Evolutionary conservation across 2,113 vertebrate genomes (phyloP).

Genomic region (Sturnira hondurensis): DNA sequence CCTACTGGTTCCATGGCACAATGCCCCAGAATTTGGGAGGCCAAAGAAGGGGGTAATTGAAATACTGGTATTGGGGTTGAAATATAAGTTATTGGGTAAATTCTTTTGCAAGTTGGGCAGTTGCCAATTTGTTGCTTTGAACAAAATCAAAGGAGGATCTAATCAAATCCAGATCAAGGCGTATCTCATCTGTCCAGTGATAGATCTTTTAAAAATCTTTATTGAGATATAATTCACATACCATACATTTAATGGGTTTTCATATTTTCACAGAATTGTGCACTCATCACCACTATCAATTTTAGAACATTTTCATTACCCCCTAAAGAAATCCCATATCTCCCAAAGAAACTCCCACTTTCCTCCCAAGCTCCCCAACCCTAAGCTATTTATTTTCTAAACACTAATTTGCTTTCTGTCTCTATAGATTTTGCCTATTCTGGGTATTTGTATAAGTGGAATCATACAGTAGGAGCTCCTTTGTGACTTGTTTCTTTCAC

Average conservation of each 20-base stretch:
- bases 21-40: background rate
- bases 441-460: background rate
- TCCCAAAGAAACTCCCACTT: background rate
- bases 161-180: background rate
- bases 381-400: background rate
- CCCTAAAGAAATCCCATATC: background rate
- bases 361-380: background rate
- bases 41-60: background rate
- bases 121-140: constrained; percentile 35
- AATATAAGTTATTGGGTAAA: background rate
- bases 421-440: background rate
- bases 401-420: background rate
- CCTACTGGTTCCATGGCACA: background rate
- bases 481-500: background rate
- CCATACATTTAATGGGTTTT: background rate
- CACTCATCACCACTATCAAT: background rate
- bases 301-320: background rate
- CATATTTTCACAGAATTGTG: background rate
- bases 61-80: background rate
- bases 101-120: background rate
- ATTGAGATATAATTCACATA: background rate
- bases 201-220: constrained; percentile 14
- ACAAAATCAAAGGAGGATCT: background rate
- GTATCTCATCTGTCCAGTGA: background rate
- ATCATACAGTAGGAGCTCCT: background rate